phyloP scores from a whole-genome alignment of 2,113 vertebrate species.

The Hippopotamus amphibius region DNA sequence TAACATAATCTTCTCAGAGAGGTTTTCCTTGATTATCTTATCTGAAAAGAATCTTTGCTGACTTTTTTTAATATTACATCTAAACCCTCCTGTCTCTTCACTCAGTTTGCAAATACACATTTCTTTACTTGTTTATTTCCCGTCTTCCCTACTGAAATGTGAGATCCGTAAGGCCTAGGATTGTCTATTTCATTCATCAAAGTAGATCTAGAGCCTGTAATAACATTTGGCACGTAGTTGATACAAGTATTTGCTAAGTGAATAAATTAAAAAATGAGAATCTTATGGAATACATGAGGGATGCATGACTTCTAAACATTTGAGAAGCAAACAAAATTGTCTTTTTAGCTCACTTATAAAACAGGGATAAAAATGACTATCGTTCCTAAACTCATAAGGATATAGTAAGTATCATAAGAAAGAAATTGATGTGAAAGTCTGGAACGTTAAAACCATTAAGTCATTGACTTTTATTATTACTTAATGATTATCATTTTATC shows the following conservation, averaged over 20 bases:
- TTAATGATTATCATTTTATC: background rate
- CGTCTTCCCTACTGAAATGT: background rate
- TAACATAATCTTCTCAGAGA: background rate
- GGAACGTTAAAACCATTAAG: background rate
- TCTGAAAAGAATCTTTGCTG: background rate
- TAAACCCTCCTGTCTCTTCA: background rate
- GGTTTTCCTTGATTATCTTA: background rate
- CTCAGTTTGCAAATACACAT: background rate
- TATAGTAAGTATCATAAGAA: background rate
- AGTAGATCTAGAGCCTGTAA: background rate
- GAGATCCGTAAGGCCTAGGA: background rate
- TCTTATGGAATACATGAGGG: background rate
- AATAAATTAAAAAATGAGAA: background rate
- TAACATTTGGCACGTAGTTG: background rate
- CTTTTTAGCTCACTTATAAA: background rate
- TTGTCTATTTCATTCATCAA: background rate
- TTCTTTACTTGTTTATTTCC: background rate
- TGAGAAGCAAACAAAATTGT: background rate
- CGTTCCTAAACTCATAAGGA: background rate
- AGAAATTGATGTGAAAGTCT: background rate
- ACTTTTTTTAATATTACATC: background rate
- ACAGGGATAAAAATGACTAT: background rate
- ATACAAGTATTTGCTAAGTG: constrained; percentile 6
- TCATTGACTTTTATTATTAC: background rate
- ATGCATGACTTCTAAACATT: background rate